phyloP scores from a whole-genome alignment of 2,888 invertebrate species.

The Toxonevra muliebris region DNA sequence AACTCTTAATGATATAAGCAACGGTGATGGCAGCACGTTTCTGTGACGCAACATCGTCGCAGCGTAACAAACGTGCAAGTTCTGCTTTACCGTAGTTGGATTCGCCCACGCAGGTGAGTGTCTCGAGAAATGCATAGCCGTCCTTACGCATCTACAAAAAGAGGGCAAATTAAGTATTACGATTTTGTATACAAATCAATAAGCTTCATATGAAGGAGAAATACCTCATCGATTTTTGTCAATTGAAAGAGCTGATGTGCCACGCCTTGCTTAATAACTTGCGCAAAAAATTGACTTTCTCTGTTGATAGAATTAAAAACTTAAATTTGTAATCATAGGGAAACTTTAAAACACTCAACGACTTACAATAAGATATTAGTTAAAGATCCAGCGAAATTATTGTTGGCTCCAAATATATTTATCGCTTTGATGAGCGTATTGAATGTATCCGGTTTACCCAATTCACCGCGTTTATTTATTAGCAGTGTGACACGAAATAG shows the following conservation, averaged over 20 bases:
- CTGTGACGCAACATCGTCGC: slow-evolving; percentile 54
- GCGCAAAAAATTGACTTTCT: slow-evolving; percentile 63
- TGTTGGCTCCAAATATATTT: slow-evolving; percentile 58
- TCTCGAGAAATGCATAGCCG: slow-evolving; percentile 58
- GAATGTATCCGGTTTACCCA: slow-evolving; percentile 61
- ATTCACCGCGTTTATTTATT: slow-evolving; percentile 57
- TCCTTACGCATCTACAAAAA: slow-evolving; percentile 54
- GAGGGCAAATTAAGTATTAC: neutral
- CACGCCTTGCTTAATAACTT: slow-evolving; percentile 60
- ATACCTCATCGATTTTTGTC: slow-evolving; percentile 58
- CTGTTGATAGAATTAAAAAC: slow-evolving; percentile 41
- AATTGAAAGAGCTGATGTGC: slow-evolving; percentile 59
- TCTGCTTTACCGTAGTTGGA: slow-evolving; percentile 64
- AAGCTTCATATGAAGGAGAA: neutral
- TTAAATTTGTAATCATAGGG: neutral
- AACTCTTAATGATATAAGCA: slow-evolving; percentile 59
- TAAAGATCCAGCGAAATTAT: slow-evolving; percentile 58
- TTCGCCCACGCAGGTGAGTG: slow-evolving; percentile 62
- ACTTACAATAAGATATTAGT: slow-evolving; percentile 63
- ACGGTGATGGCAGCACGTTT: slow-evolving; percentile 62
- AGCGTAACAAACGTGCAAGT: slow-evolving; percentile 57
- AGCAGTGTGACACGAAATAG: slow-evolving; percentile 58
- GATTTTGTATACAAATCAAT: neutral
- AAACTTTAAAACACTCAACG: neutral
- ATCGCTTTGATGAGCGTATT: slow-evolving; percentile 60